A percentile compares a stretch with the other conserved stretches of the same genome.
Conservation (phyloP, 2,797 vertebrate genomes). For the Syngnathus rostellatus region DNA sequence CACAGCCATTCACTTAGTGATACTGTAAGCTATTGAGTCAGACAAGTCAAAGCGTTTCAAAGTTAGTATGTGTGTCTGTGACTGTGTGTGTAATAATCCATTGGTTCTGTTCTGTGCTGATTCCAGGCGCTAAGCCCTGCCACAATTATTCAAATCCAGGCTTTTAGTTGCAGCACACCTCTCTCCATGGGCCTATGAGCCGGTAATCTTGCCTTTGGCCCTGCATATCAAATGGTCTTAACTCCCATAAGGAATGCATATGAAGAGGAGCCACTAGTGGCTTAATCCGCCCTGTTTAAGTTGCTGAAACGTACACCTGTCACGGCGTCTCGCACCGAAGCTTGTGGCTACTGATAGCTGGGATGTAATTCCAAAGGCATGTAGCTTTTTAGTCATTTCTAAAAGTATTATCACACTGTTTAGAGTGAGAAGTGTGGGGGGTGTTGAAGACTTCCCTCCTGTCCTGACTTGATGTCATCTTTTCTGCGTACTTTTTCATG, state of each 20-base stretch:
- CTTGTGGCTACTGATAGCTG: constrained; percentile 69
- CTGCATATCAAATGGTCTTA: constrained; percentile 99
- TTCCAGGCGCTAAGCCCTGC: constrained; percentile 92
- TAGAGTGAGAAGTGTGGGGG: constrained; percentile 15
- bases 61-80: constrained; percentile 39
- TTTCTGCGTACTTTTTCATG: neutral
- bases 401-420: constrained; percentile 42
- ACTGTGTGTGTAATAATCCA: constrained; percentile 79
- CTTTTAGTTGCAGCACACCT: constrained; percentile 98
- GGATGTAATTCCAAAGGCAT: constrained; percentile 64
- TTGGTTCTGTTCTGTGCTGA: constrained; percentile 97
- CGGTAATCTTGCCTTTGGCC: constrained; percentile 98
- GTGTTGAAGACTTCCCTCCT: constrained; percentile 14
- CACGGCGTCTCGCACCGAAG: constrained; percentile 74
- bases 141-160: constrained; percentile 99
- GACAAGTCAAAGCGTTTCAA: constrained; percentile 62
- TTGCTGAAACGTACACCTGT: constrained; percentile 98
- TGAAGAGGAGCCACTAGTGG: constrained; percentile 93
- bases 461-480: constrained; percentile 9
- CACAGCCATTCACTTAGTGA: constrained; percentile 25
- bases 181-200: constrained; percentile 94
- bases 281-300: constrained; percentile 95
- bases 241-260: constrained; percentile 99
- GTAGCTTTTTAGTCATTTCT: constrained; percentile 42
- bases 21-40: constrained; percentile 57